phyloP scores from a whole-genome alignment of 1,140 invertebrate species.

The Glossosoma conforme region DNA sequence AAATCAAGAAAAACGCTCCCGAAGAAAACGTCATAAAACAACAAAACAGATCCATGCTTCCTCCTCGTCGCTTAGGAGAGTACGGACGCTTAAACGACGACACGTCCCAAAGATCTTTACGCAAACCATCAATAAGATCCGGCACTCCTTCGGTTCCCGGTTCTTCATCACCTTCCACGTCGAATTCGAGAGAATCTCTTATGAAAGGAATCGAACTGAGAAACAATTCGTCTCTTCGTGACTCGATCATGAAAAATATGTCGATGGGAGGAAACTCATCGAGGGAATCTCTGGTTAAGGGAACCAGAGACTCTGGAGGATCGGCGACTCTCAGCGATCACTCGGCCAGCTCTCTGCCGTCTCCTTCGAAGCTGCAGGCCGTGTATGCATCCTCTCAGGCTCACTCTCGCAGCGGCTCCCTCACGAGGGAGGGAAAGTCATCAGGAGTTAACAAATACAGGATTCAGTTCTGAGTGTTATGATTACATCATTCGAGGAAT shows the following conservation, averaged over 20 bases:
- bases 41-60: conserved; percentile 57
- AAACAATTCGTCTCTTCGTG: conserved; percentile 21
- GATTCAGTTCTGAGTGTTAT: conserved; percentile 59
- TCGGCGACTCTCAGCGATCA: conserved; percentile 52
- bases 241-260: conserved; percentile 30
- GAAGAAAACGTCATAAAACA: conserved; percentile 33
- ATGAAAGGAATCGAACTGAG: conserved; percentile 43
- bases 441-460: conserved; percentile 56
- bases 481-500: too few relatives aligned
- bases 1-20: conserved; percentile 57
- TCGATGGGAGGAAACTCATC: conserved; percentile 27
- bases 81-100: conserved; percentile 56
- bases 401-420: conserved; percentile 48
- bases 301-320: conserved; percentile 47
- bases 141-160: conserved; percentile 48
- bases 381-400: conserved; percentile 47
- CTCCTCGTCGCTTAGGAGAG: conserved; percentile 52
- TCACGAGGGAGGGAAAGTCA: conserved; percentile 52
- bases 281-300: conserved; percentile 44
- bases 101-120: conserved; percentile 40
- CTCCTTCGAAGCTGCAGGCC: conserved; percentile 52
- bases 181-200: conserved; percentile 45
- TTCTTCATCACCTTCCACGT: conserved; percentile 45
- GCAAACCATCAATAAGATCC: conserved; percentile 38
- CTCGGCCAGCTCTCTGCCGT: conserved; percentile 53